Conservation (phyloP, 2,797 vertebrate species). For the Chaetophractus vellerosus region DNA sequence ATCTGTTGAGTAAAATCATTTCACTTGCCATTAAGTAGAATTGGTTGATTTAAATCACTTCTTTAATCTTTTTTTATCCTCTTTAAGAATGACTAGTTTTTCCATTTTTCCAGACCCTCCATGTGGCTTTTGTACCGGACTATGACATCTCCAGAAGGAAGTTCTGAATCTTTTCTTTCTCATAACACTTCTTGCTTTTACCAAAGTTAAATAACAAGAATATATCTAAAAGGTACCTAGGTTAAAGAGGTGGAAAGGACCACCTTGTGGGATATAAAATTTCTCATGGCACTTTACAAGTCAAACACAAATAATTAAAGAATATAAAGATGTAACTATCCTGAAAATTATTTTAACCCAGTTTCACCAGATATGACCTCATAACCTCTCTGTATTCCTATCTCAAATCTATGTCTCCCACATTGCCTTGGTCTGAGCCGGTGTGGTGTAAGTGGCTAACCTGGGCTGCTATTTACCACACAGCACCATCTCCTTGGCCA, state of each 20-base stretch:
- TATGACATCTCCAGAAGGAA: conserved; percentile 83
- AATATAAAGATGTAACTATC: background rate
- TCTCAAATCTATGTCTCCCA: background rate
- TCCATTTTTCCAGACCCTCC: conserved; percentile 95
- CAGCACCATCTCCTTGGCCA: background rate
- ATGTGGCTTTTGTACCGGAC: conserved; percentile 91
- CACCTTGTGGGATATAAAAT: background rate
- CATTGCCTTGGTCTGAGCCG: background rate
- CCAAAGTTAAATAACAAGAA: conserved; percentile 8
- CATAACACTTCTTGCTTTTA: background rate
- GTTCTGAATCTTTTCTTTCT: background rate
- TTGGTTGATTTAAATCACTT: conserved; percentile 97
- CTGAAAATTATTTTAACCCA: conserved; percentile 19
- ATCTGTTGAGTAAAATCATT: conserved; percentile 95
- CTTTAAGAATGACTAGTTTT: conserved; percentile 95
- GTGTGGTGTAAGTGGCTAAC: too few species aligned
- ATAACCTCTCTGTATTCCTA: background rate
- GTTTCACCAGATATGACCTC: background rate
- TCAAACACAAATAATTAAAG: conserved; percentile 38
- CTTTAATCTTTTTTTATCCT: conserved; percentile 95
- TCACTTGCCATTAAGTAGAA: conserved; percentile 97
- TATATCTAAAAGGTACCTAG: background rate
- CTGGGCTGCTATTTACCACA: background rate
- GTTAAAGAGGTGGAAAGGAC: conserved; percentile 19
- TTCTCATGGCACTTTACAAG: background rate